A percentile compares a stretch with the other conserved stretches of the same genome.
Evolutionary conservation across 2,113 vertebrate genomes (phyloP).

Genomic region (Chlamydotis undulata): DNA sequence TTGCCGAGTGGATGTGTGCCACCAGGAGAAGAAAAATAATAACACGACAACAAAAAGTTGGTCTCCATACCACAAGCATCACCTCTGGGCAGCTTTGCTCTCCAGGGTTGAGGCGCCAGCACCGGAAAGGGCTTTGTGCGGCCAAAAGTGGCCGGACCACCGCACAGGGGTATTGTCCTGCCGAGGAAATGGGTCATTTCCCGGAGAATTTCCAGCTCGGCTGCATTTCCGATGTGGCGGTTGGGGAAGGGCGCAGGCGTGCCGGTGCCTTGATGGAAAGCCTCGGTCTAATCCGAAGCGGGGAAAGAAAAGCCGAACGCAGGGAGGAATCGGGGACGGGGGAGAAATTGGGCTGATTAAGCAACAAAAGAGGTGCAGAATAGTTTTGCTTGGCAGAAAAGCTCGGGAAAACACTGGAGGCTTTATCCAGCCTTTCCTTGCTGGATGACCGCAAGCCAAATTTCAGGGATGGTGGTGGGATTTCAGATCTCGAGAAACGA

Average conservation of each 20-base stretch:
- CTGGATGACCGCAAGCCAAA: background rate
- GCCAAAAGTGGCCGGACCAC: background rate
- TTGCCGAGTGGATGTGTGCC: background rate
- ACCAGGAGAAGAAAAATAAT: background rate
- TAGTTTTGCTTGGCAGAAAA: background rate
- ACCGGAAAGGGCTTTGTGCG: slow-evolving; percentile 9
- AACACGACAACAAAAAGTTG: background rate
- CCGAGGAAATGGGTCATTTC: slow-evolving; percentile 58
- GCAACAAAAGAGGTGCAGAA: background rate
- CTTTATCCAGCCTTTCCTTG: background rate
- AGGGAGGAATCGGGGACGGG: background rate
- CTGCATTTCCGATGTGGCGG: background rate
- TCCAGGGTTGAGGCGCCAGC: background rate
- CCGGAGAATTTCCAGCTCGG: slow-evolving; percentile 28
- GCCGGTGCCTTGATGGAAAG: background rate
- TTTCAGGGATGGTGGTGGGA: background rate
- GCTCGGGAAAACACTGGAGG: background rate
- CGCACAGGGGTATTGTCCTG: slow-evolving; percentile 20
- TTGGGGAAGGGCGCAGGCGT: background rate
- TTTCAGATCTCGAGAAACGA: background rate
- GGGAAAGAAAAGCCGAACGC: background rate
- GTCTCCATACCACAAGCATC: background rate
- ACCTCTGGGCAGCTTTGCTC: background rate
- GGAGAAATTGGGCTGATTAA: background rate
- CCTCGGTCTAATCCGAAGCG: background rate